These are phyloP conservation scores for Centrocercus urophasianus DNA, from an alignment of 2,113 vertebrate genomes.

Conservation along the genomic window DNA sequence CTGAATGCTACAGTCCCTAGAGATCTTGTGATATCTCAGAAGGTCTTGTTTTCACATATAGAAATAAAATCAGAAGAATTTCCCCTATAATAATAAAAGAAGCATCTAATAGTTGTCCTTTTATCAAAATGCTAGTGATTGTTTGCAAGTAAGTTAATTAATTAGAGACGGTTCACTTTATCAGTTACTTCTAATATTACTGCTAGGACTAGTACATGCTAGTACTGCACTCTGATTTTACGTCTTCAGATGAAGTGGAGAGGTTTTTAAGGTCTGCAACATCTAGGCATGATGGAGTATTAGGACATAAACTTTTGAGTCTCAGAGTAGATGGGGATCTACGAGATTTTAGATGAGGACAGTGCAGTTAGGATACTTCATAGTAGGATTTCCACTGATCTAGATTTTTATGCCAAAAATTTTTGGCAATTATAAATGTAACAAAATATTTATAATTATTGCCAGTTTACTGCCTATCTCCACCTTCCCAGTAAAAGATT, in stretches of 20 bases:
- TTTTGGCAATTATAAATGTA: background rate
- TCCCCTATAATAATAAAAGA: background rate
- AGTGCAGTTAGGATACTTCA: background rate
- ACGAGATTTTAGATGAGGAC: background rate
- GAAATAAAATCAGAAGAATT: background rate
- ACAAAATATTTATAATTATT: background rate
- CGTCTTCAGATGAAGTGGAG: background rate
- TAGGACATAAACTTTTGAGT: background rate
- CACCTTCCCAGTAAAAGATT: background rate
- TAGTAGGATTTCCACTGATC: background rate
- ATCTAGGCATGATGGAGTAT: background rate
- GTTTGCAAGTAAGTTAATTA: background rate
- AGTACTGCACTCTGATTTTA: background rate
- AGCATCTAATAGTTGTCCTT: background rate
- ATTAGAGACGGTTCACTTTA: background rate
- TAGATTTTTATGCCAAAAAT: background rate
- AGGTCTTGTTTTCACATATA: background rate
- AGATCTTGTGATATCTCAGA: background rate
- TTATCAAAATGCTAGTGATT: background rate
- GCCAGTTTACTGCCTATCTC: background rate
- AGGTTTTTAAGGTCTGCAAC: background rate
- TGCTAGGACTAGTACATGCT: fast-evolving
- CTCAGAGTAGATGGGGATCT: background rate
- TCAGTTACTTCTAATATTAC: background rate
- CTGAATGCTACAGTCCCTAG: background rate